Evolutionary conservation across 2,888 invertebrate species (phyloP), one percentile per base, ranked within the genome.

Genomic region (Thymelicus acteon): DNA sequence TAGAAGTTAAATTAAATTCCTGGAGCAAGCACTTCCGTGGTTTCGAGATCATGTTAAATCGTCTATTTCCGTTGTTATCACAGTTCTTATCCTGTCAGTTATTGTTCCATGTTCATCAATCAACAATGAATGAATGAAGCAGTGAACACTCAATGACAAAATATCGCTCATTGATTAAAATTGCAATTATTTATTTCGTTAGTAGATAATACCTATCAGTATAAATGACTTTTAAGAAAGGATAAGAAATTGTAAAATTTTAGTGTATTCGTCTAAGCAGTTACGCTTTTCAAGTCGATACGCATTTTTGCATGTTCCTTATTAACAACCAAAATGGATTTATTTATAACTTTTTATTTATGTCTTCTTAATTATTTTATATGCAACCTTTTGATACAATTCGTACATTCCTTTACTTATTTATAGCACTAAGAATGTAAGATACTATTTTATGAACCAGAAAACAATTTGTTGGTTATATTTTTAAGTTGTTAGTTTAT

Each of bases 361-460:
- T 10, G 52, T 57, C 4, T 40, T 60, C 63, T 71, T 39, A 58
- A n/a, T n/a, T 47, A 54, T 65, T 71, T 60, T 67, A 60, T 71
- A 39, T 73, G 62, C 75, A 75, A 76, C 77, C 76, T 76, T 78
- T 78, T 81, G 76, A 78, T 81, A 81, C 79, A 79, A 84, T 81
- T 73, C 78, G 75, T 83, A 90, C 90, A 88, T 91, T 91, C 91
- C 91, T 87, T 80, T 79, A 78, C 72, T 74, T 77, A 40, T 40
- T 31, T 31, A 52, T 67, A 71, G 31, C 72, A 67, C 68, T 72
- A 67, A 64, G 47, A 63, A 60, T 49, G 39, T 49, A 60, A 70
- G 24, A 63, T 31, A 13, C 37, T 47, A 68, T 65, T 72, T 72
- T 67, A 49, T 74, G 61, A 67, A 68, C 31, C 19, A 31, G 52